Evolutionary conservation across 2,113 vertebrate species (phyloP).

Genomic region (Engystomops pustulosus): DNA sequence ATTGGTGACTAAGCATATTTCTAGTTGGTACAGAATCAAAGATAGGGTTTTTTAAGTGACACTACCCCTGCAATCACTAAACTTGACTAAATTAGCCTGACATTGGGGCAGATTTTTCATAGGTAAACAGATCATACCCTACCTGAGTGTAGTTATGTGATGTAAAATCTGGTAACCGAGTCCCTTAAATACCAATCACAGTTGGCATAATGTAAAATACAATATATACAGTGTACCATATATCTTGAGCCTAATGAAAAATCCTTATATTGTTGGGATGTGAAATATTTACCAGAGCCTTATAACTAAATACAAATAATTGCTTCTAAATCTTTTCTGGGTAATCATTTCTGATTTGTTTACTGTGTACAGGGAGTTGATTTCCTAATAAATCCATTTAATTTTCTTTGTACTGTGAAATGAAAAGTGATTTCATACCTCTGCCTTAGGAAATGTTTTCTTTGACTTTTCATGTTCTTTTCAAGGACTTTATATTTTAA

Average conservation of each 20-base stretch:
- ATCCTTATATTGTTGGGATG: not conserved
- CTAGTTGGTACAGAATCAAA: too few relatives aligned
- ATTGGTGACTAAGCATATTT: too few relatives aligned
- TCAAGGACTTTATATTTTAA: conserved; percentile 44
- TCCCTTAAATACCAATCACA: too few relatives aligned
- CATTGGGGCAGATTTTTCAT: too few relatives aligned
- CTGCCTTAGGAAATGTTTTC: not conserved
- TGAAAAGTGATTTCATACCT: conserved; percentile 8
- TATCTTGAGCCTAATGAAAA: not conserved
- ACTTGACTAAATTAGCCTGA: too few relatives aligned
- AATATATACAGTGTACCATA: too few relatives aligned
- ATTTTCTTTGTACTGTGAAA: not conserved
- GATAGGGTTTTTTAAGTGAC: too few relatives aligned
- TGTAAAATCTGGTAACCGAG: too few relatives aligned
- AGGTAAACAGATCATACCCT: too few relatives aligned
- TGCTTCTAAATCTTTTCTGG: not conserved
- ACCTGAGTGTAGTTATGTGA: too few relatives aligned
- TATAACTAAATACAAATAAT: not conserved
- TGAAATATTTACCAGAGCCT: not conserved
- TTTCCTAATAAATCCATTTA: conserved; percentile 13
- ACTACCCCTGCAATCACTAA: too few relatives aligned
- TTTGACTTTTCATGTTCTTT: conserved; percentile 32
- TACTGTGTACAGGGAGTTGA: not conserved
- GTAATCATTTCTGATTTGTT: not conserved
- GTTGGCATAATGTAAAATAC: too few relatives aligned